Evolutionary conservation across 2,888 invertebrate genomes (phyloP).

Genomic region (Mellilla xanthometata): DNA sequence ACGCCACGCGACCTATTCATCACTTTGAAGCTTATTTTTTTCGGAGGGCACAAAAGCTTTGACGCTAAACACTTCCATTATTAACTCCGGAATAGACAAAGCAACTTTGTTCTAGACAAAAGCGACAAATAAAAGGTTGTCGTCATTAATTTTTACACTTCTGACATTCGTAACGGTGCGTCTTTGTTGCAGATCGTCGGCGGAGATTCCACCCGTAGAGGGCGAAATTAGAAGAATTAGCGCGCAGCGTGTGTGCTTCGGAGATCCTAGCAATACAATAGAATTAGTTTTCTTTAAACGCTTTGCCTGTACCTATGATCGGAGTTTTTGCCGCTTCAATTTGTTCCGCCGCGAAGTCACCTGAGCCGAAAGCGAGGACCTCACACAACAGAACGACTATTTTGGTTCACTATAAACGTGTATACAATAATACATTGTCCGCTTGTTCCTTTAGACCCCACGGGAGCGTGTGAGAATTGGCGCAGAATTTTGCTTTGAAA

Average conservation of each 20-base stretch:
- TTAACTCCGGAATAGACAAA: slow-evolving; percentile 75
- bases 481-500: too few relatives aligned
- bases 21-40: slow-evolving; percentile 59
- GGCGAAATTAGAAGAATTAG: slow-evolving; percentile 55
- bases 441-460: slow-evolving; percentile 60
- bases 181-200: slow-evolving; percentile 61
- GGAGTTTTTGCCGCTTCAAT: slow-evolving; percentile 53
- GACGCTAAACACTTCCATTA: slow-evolving; percentile 80
- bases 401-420: slow-evolving; percentile 66
- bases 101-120: slow-evolving; percentile 73
- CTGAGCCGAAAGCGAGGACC: slow-evolving; percentile 72
- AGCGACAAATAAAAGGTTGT: slow-evolving; percentile 70
- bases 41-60: slow-evolving; percentile 68
- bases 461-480: slow-evolving; percentile 52
- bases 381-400: slow-evolving; percentile 71
- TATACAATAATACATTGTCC: slow-evolving; percentile 55
- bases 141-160: slow-evolving; percentile 76
- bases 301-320: slow-evolving; percentile 56
- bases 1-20: slow-evolving; percentile 74
- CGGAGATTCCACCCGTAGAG: slow-evolving; percentile 53
- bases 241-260: slow-evolving; percentile 63
- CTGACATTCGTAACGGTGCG: slow-evolving; percentile 75
- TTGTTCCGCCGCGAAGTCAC: slow-evolving; percentile 75
- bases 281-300: slow-evolving; percentile 55
- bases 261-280: slow-evolving; percentile 43